Evolutionary conservation across 2,113 vertebrate species (phyloP).

Genomic region (Pygoscelis antarcticus): DNA sequence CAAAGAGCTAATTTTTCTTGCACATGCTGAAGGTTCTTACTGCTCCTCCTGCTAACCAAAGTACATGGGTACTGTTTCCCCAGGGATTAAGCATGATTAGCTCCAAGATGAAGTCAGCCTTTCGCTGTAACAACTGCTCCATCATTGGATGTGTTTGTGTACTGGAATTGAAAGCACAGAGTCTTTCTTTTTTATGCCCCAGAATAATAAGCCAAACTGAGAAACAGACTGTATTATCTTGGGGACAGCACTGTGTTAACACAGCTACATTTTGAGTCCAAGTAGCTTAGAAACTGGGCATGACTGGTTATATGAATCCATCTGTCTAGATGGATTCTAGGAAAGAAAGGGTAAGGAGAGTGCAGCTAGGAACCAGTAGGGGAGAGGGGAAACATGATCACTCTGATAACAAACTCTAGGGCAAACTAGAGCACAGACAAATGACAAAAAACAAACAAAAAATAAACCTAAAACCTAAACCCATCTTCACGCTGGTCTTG

Average conservation of each 20-base stretch:
- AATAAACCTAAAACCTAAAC: background rate
- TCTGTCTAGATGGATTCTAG: background rate
- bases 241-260: background rate
- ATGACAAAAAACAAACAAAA: background rate
- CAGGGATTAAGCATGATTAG: background rate
- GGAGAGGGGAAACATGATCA: background rate
- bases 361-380: background rate
- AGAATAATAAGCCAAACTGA: background rate
- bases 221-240: background rate
- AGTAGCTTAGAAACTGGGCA: background rate
- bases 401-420: background rate
- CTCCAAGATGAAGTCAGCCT: background rate
- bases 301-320: background rate
- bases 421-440: background rate
- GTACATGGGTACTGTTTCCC: background rate
- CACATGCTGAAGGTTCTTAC: background rate
- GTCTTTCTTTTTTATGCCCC: background rate
- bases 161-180: background rate
- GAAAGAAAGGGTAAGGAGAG: background rate
- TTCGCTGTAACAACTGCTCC: background rate
- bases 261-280: background rate
- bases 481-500: background rate
- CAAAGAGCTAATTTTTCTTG: background rate
- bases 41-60: background rate
- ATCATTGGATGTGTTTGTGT: background rate